A percentile compares a stretch with the other conserved stretches of the same genome.
phyloP scores from a whole-genome alignment of 1,140 invertebrate species.

The Apis florea region DNA sequence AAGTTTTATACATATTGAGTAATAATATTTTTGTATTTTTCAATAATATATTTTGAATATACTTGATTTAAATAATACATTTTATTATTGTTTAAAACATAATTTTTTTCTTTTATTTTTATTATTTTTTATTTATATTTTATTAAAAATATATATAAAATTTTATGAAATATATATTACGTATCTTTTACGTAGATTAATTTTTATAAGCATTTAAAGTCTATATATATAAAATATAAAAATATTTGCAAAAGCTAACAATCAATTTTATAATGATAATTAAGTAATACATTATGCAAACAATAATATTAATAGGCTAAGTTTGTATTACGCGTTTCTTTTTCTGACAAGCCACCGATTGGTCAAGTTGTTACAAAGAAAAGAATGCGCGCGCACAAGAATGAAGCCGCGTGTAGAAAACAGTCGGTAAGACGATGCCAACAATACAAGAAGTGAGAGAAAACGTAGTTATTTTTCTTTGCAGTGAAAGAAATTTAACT shows the following conservation, averaged over 20 bases:
- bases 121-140: neutral
- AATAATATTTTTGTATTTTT: neutral
- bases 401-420: constrained; percentile 45
- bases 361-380: neutral
- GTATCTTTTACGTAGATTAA: neutral
- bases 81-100: neutral
- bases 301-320: constrained; percentile 5
- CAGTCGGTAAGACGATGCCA: constrained; percentile 36
- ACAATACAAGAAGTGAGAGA: neutral
- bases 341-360: neutral
- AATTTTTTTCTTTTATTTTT: neutral
- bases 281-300: neutral
- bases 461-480: neutral
- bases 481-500: neutral
- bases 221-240: neutral
- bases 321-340: constrained; percentile 19
- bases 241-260: neutral
- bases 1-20: neutral
- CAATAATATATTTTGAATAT: neutral
- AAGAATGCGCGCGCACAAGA: constrained; percentile 38
- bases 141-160: neutral
- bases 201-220: neutral
- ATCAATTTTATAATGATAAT: neutral
- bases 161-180: neutral
- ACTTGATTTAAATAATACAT: neutral